A percentile compares a stretch with the other conserved stretches of the same genome.
These are phyloP conservation scores for Phallusia fumigata DNA, from an alignment of 23 tunicate species.

Conservation along the genomic window DNA sequence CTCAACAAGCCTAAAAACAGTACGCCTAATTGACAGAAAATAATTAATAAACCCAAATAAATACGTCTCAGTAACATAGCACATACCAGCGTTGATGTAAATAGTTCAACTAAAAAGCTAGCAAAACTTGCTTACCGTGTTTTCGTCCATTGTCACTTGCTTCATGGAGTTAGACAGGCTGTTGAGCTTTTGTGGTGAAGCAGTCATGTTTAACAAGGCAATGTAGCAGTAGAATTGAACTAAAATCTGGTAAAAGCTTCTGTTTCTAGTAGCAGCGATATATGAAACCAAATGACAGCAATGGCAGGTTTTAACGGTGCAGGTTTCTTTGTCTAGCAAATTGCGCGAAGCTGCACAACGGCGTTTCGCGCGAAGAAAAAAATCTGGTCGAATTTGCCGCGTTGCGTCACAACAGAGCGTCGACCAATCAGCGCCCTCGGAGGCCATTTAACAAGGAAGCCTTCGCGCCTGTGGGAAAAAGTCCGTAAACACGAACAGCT, in stretches of 20 bases:
- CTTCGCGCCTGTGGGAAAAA: conserved; percentile 8
- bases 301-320: background rate
- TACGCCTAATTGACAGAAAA: no score
- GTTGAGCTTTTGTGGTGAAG: conserved; percentile 22
- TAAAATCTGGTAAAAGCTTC: background rate
- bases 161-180: conserved; percentile 4
- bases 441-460: conserved; percentile 10
- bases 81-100: no score
- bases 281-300: background rate
- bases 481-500: background rate
- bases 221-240: background rate
- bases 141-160: conserved; percentile 16
- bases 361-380: conserved; percentile 18
- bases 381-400: conserved; percentile 15
- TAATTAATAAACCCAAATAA: no score
- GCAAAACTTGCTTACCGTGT: conserved; percentile 9
- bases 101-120: background rate
- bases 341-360: background rate
- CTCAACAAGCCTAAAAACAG: no score
- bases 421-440: conserved; percentile 12
- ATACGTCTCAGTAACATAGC: no score
- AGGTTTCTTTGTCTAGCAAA: background rate
- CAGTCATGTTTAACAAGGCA: background rate
- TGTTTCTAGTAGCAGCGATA: background rate
- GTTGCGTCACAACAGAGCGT: background rate